These are phyloP conservation scores for Lepidostoma basale DNA, from an alignment of 1,140 invertebrate species.

Conservation along the genomic window DNA sequence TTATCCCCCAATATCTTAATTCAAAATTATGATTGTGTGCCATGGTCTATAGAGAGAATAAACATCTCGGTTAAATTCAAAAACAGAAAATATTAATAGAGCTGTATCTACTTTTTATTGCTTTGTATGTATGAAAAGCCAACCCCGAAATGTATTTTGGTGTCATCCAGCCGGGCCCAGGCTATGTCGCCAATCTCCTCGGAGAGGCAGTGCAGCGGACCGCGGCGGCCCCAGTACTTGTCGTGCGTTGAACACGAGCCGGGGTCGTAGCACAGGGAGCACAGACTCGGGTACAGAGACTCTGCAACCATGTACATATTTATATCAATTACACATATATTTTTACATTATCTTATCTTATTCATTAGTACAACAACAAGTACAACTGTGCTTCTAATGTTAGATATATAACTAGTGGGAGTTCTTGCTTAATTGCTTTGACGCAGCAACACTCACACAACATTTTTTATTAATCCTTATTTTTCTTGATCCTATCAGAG, in stretches of 20 bases:
- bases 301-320: constrained; percentile 58
- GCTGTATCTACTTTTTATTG: too few relatives aligned
- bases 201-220: constrained; percentile 78
- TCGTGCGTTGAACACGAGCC: constrained; percentile 69
- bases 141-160: constrained; percentile 69
- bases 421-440: too few relatives aligned
- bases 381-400: too few relatives aligned
- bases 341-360: not conserved
- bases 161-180: constrained; percentile 75
- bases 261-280: constrained; percentile 69
- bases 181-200: constrained; percentile 79
- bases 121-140: constrained; percentile 27
- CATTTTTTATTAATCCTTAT: too few relatives aligned
- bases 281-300: constrained; percentile 71
- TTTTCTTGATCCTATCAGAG: too few relatives aligned
- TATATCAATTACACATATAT: not conserved
- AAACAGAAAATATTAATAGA: too few relatives aligned
- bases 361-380: not conserved
- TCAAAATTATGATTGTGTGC: too few relatives aligned
- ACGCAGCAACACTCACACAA: too few relatives aligned
- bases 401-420: too few relatives aligned
- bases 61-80: too few relatives aligned
- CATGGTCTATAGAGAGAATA: too few relatives aligned
- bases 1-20: too few relatives aligned
- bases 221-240: constrained; percentile 80